Base-by-base conservation (phyloP, 1,140 invertebrate species). In the Lepidurus apus region DNA sequence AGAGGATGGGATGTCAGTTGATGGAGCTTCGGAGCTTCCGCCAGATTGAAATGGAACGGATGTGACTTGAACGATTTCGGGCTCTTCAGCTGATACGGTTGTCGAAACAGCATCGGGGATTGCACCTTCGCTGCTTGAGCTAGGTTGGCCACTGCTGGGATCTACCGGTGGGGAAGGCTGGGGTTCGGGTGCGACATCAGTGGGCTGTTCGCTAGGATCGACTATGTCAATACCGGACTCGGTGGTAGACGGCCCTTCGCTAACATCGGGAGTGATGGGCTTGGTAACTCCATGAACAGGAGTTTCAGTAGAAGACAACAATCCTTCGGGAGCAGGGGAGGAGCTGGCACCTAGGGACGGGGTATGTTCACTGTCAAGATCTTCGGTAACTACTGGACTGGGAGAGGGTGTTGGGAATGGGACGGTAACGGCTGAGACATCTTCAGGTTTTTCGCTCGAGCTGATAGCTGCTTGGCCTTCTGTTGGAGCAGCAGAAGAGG, bases 361-460 rank as follows among this genome's bases (percentile, higher is more conserved):
- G 45, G 81, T 82, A 77, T 76, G 81, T 73, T 82, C 80, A 74
- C 82, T 81, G 17, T 82, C 17, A 42, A 42, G 47, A 6, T 26
- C 24, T 13, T 78, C 73, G 24, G 73, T 26, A 24, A 21, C 74
- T 73, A 44, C 75, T 26, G 42, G 45, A 47, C 42, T 74, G 79
- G 73, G 34, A 80, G 47, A 53, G 1, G 75, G 24, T n/a, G 42
- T 34, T 21, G 45, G 42, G 1, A n/a, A 45, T 78, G 81, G 80
- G 43, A 75, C 10, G 8, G 80, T n/a, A 79, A 17, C 79, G 81
- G 81, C 80, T 79, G 83, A 79, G 45, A 74, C 80, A 34, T 34
- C 34, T 34, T 34, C 34, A 34, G 34, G 34, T 34, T 34, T 34
- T 34, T 34, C 34, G 34, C 34, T 34, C 45, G 75, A 77, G 74